Evolutionary conservation across 2,888 invertebrate genomes (phyloP).

Genomic region (Tiphia femorata): DNA sequence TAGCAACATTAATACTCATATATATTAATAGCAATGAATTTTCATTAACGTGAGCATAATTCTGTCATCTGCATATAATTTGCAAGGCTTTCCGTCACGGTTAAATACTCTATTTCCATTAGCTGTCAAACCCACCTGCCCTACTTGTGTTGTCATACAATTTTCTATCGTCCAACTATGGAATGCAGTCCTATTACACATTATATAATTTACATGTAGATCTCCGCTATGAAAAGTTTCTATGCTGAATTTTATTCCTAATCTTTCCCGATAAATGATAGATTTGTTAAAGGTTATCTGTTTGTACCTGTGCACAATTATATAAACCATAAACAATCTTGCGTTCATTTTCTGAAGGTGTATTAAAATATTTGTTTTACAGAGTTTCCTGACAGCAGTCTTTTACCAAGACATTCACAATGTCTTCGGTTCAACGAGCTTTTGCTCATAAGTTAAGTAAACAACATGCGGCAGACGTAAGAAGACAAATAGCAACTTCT

Average conservation of each 20-base stretch:
- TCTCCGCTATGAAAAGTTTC: not conserved
- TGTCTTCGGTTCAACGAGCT: slow-evolving; percentile 77
- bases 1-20: not conserved
- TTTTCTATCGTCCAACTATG: too few species aligned
- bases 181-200: too few species aligned
- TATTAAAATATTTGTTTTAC: not conserved
- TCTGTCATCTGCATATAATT: too few species aligned
- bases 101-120: too few species aligned
- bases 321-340: too few species aligned
- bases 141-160: too few species aligned
- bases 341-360: not conserved
- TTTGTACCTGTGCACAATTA: too few species aligned
- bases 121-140: too few species aligned
- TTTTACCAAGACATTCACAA: slow-evolving; percentile 54
- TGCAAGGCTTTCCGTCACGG: too few species aligned
- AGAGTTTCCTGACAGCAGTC: slow-evolving; percentile 33
- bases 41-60: not conserved
- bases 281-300: too few species aligned
- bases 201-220: not conserved
- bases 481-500: slow-evolving; percentile 78
- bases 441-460: slow-evolving; percentile 81
- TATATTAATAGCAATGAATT: not conserved
- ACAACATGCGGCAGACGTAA: slow-evolving; percentile 83
- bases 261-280: too few species aligned
- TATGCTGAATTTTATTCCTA: not conserved